Evolutionary conservation across 1,140 invertebrate species (phyloP).

Genomic region (Euschistus heros): DNA sequence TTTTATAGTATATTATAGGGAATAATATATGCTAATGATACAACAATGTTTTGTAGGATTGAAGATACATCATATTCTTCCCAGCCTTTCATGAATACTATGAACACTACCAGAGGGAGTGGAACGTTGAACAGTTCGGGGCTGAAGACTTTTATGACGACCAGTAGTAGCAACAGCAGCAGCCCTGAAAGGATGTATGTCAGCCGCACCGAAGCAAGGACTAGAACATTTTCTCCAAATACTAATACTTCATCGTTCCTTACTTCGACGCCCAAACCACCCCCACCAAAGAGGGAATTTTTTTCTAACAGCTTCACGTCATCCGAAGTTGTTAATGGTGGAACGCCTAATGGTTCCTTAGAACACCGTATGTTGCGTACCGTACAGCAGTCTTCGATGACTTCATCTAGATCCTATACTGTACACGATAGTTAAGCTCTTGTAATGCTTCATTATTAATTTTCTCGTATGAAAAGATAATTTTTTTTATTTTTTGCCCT

Average conservation of each 20-base stretch:
- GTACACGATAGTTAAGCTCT: not conserved
- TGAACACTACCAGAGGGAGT: not conserved
- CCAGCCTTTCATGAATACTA: not conserved
- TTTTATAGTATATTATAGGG: no score
- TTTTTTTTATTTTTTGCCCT: no score
- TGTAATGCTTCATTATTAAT: no score
- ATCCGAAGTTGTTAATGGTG: not conserved
- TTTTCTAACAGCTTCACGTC: not conserved
- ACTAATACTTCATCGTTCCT: not conserved
- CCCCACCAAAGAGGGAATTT: constrained; percentile 6
- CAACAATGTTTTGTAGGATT: not conserved
- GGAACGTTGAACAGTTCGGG: not conserved
- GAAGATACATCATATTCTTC: not conserved
- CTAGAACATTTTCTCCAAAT: not conserved
- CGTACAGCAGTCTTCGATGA: constrained; percentile 9
- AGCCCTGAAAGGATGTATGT: constrained; percentile 3
- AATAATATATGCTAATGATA: no score
- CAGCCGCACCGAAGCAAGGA: not conserved
- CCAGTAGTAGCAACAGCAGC: constrained; percentile 2
- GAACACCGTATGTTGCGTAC: constrained; percentile 3
- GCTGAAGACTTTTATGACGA: not conserved
- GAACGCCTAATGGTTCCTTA: not conserved
- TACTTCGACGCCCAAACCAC: not conserved
- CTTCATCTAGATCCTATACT: constrained; percentile 1
- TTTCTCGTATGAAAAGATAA: no score